These are phyloP conservation scores for Hemibagrus wyckioides DNA, from an alignment of 2,113 vertebrate genomes.

Conservation along the genomic window DNA sequence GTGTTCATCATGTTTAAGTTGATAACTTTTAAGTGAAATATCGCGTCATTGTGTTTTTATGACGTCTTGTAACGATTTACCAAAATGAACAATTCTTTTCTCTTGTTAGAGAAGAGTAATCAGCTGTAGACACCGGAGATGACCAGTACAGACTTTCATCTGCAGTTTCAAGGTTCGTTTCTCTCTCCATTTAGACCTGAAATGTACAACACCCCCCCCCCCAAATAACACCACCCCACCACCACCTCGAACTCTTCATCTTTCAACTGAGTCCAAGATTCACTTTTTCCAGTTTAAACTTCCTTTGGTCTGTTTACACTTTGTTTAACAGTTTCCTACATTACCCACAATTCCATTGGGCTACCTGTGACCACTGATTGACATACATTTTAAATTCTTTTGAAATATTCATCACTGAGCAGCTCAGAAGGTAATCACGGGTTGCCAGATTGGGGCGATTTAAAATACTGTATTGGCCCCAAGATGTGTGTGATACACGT, in stretches of 20 bases:
- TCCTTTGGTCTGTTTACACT: neutral
- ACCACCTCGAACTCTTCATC: neutral
- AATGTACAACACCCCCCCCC: no score
- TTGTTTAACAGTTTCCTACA: neutral
- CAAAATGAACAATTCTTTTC: no score
- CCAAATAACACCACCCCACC: no score
- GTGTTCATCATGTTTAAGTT: no score
- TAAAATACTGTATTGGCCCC: neutral
- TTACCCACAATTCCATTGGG: neutral
- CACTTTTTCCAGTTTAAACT: neutral
- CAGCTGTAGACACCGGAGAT: conserved; percentile 19
- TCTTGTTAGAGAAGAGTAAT: no score
- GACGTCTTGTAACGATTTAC: no score
- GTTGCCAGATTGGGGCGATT: neutral
- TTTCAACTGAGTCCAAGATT: neutral
- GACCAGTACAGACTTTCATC: conserved; percentile 41
- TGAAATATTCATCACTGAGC: neutral
- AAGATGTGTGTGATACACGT: neutral
- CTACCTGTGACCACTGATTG: neutral
- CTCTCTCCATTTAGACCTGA: neutral
- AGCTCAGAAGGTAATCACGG: no score
- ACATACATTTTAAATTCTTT: neutral
- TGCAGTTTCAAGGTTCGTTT: conserved; percentile 78
- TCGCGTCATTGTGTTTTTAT: no score
- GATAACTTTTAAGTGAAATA: no score